Evolutionary conservation across 2,888 invertebrate genomes (phyloP).

Genomic region (Diloba caeruleocephala): DNA sequence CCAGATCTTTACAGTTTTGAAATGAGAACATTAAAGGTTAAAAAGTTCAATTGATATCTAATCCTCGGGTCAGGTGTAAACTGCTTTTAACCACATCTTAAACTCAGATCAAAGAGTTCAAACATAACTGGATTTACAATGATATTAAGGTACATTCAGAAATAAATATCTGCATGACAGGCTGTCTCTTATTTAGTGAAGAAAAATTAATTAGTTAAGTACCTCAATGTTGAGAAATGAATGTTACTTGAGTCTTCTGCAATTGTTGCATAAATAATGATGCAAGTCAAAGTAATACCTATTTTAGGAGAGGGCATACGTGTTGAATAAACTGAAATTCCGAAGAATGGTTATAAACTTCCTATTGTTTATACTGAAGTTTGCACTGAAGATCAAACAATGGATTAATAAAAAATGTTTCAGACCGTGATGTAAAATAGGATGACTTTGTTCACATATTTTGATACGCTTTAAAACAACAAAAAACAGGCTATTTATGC

Average conservation of each 20-base stretch:
- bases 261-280: conserved; percentile 4
- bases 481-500: not conserved
- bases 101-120: conserved; percentile 3
- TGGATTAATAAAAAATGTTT: not conserved
- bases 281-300: not conserved
- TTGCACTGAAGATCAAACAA: conserved; percentile 25
- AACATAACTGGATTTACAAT: conserved; percentile 12
- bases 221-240: conserved; percentile 14
- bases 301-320: not conserved
- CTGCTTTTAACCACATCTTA: conserved; percentile 29
- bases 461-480: not conserved
- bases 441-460: not conserved
- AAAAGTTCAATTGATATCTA: conserved; percentile 44
- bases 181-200: not conserved
- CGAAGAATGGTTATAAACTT: conserved; percentile 46
- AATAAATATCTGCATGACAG: conserved; percentile 1
- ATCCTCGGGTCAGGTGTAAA: conserved; percentile 27
- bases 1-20: conserved; percentile 39
- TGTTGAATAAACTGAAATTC: conserved; percentile 36
- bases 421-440: not conserved
- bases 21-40: conserved; percentile 41
- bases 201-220: conserved; percentile 7
- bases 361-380: conserved; percentile 33
- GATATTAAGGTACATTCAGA: not conserved
- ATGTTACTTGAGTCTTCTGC: conserved; percentile 1